These are phyloP conservation scores for Gryllus bimaculatus DNA, from an alignment of 1,140 invertebrate species.

Conservation along the genomic window DNA sequence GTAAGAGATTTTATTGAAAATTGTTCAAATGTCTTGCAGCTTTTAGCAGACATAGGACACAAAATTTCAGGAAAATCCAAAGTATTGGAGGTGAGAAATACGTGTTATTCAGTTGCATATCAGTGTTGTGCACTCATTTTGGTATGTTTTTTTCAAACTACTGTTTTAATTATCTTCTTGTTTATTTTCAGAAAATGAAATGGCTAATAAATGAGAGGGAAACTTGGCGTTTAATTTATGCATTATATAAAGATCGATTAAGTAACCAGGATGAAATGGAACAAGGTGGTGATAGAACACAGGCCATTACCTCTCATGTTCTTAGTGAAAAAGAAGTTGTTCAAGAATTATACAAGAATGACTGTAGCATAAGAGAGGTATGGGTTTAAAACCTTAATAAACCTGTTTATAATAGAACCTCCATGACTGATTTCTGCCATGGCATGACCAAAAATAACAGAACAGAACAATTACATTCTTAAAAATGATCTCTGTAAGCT, in stretches of 20 bases:
- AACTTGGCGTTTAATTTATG: slow-evolving; percentile 74
- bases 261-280: slow-evolving; percentile 38
- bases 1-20: slow-evolving; percentile 46
- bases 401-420: not conserved
- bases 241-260: slow-evolving; percentile 68
- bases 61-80: slow-evolving; percentile 24
- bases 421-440: not conserved
- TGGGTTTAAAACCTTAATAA: slow-evolving; percentile 17
- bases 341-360: slow-evolving; percentile 48
- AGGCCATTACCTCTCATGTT: slow-evolving; percentile 23
- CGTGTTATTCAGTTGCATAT: not conserved
- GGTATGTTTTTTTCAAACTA: not conserved
- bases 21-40: slow-evolving; percentile 40
- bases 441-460: not conserved
- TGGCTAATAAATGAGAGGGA: slow-evolving; percentile 57
- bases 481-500: not conserved
- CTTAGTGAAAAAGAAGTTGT: slow-evolving; percentile 53
- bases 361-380: slow-evolving; percentile 57
- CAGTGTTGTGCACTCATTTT: not conserved
- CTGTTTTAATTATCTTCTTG: not conserved
- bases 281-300: slow-evolving; percentile 32
- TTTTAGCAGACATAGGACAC: slow-evolving; percentile 36
- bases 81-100: slow-evolving; percentile 18
- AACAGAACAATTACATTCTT: not conserved
- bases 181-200: not conserved